Conservation (phyloP, 2,113 vertebrate species). For the Trachemys scripta region DNA sequence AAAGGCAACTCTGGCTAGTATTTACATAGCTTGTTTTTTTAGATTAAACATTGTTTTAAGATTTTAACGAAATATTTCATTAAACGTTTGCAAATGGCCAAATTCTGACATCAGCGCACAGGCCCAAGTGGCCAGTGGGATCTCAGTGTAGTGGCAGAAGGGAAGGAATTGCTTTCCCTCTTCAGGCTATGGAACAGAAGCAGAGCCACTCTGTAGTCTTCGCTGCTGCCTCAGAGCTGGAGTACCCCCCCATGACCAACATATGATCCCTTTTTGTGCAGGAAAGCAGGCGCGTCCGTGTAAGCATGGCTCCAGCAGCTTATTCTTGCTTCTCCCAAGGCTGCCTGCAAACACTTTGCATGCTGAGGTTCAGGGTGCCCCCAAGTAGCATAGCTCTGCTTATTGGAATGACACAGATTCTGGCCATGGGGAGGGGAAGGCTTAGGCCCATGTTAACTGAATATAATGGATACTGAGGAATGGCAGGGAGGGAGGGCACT, state of each 20-base stretch:
- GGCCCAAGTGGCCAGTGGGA: neutral
- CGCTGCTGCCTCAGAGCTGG: neutral
- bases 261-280: neutral
- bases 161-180: neutral
- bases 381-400: neutral
- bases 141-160: neutral
- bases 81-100: slow-evolving; percentile 11
- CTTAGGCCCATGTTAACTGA: neutral
- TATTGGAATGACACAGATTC: neutral
- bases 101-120: neutral
- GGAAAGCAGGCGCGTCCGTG: neutral
- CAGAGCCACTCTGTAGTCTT: neutral
- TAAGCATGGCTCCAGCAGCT: neutral
- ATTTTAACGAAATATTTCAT: neutral
- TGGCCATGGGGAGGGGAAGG: neutral
- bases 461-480: neutral
- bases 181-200: neutral
- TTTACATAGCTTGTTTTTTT: neutral
- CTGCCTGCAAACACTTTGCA: neutral
- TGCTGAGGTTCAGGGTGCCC: neutral
- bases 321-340: neutral
- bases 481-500: neutral
- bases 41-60: neutral
- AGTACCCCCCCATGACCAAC: neutral
- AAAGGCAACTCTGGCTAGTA: neutral